phyloP scores from a whole-genome alignment of 2,888 invertebrate species.

The Protodeltote pygarga region DNA sequence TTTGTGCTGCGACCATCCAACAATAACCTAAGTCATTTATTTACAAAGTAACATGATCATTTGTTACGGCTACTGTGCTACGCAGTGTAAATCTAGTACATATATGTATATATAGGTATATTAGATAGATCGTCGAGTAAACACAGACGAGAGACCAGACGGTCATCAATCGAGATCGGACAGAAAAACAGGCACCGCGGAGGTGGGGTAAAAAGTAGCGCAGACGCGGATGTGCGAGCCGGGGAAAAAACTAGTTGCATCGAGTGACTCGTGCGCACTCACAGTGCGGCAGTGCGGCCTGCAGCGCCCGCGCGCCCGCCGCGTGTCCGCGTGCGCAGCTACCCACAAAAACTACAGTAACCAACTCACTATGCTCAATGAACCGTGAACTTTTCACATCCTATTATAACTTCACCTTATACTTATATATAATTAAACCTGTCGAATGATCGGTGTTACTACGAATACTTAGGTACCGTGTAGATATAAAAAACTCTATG shows the following conservation, averaged over 20 bases:
- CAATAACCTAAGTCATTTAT: slow-evolving; percentile 42
- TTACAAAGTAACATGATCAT: slow-evolving; percentile 46
- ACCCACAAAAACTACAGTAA: slow-evolving; percentile 31
- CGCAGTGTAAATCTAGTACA: slow-evolving; percentile 58
- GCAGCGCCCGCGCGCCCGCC: slow-evolving; percentile 2
- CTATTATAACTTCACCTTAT: slow-evolving; percentile 12
- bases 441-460: slow-evolving; percentile 11
- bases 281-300: slow-evolving; percentile 9
- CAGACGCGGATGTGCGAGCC: slow-evolving; percentile 75
- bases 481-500: no score
- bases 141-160: slow-evolving; percentile 70
- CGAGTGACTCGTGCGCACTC: slow-evolving; percentile 56
- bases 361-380: slow-evolving; percentile 37
- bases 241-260: slow-evolving; percentile 71
- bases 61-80: slow-evolving; percentile 66
- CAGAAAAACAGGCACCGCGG: slow-evolving; percentile 71
- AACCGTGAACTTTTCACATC: slow-evolving; percentile 37
- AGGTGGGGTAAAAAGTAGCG: slow-evolving; percentile 72
- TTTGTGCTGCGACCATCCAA: slow-evolving; percentile 33
- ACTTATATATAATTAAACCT: slow-evolving; percentile 8
- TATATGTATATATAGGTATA: no score
- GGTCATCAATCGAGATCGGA: slow-evolving; percentile 71
- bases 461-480: slow-evolving; percentile 26
- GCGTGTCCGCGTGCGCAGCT: neutral
- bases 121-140: slow-evolving; percentile 55